These are phyloP conservation scores for Philantomba maxwellii DNA, from an alignment of 2,113 vertebrate genomes.

Conservation along the genomic window DNA sequence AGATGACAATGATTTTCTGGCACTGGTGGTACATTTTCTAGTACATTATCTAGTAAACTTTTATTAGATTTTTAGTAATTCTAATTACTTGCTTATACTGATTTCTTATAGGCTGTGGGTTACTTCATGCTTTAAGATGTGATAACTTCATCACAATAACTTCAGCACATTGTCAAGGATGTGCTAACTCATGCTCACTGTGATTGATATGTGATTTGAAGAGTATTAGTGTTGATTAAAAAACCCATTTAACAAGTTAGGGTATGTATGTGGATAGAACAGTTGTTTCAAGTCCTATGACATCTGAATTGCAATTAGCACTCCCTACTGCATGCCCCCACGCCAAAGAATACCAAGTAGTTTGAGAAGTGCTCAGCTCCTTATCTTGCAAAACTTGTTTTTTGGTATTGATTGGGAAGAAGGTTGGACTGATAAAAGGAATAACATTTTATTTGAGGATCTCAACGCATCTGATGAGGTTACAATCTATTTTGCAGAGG, in stretches of 20 bases:
- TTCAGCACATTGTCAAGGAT: not conserved
- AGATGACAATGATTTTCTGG: not conserved
- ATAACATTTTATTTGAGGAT: not conserved
- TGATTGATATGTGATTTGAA: not conserved
- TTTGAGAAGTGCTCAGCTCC: not conserved
- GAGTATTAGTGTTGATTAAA: not conserved
- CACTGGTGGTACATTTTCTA: not conserved
- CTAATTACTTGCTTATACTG: not conserved
- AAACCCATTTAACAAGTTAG: not conserved
- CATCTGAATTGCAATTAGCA: not conserved
- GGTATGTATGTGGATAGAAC: not conserved
- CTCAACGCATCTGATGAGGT: not conserved
- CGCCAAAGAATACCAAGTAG: not conserved
- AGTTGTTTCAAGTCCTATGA: not conserved
- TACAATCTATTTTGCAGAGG: not conserved
- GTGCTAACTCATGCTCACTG: not conserved
- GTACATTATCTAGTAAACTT: not conserved
- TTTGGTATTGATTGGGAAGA: not conserved
- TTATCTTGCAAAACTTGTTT: conserved; percentile 34
- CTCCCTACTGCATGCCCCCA: not conserved
- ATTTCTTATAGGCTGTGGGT: not conserved
- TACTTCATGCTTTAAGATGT: not conserved
- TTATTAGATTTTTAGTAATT: not conserved
- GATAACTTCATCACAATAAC: not conserved
- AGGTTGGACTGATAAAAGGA: not conserved